A percentile compares a stretch with the other conserved stretches of the same genome.
Evolutionary conservation across 1,140 invertebrate genomes (phyloP).

Genomic region (Eueides isabella): DNA sequence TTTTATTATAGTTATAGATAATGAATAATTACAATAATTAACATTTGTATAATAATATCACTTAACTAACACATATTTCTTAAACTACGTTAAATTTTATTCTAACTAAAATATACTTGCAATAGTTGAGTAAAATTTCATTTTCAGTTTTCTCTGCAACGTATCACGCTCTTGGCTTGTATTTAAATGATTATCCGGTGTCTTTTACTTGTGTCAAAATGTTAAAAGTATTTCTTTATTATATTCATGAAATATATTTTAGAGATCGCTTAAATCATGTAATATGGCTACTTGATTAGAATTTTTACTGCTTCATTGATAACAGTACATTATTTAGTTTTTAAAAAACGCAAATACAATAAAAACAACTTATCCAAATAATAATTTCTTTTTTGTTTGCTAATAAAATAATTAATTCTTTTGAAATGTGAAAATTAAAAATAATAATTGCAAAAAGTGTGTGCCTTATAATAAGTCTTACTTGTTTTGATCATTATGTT

Average conservation of each 20-base stretch:
- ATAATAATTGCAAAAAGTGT: background rate
- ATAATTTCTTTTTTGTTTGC: background rate
- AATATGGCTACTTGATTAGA: background rate
- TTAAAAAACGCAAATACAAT: background rate
- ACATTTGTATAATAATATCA: too few species aligned
- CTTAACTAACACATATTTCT: too few species aligned
- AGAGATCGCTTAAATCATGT: background rate
- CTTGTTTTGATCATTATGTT: background rate
- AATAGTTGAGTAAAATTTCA: background rate
- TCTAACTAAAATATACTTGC: background rate
- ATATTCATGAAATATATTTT: background rate
- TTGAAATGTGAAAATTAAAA: constrained; percentile 7
- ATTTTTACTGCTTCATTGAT: background rate
- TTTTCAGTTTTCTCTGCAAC: background rate
- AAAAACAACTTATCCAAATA: background rate
- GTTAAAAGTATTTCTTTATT: background rate
- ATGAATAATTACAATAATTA: too few species aligned
- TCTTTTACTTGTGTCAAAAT: background rate
- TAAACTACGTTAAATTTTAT: background rate
- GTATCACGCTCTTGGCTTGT: background rate
- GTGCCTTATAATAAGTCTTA: background rate
- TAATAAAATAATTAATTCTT: background rate
- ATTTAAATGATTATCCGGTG: background rate
- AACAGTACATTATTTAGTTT: background rate
- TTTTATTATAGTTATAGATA: too few species aligned